These are phyloP conservation scores for Tragopan temminckii DNA, from an alignment of 2,797 vertebrate species.

Conservation along the genomic window DNA sequence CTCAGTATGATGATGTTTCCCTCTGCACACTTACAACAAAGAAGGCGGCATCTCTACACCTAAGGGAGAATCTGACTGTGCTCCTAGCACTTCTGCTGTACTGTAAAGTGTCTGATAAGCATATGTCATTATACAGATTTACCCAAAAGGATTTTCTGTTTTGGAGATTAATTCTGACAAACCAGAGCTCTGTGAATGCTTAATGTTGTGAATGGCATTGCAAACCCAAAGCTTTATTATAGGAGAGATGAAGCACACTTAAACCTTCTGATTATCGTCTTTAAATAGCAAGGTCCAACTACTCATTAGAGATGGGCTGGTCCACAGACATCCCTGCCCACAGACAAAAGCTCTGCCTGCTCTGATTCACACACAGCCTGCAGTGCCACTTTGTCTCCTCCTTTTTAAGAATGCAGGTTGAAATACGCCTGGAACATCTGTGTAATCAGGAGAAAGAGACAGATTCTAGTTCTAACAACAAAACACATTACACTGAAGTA, in stretches of 20 bases:
- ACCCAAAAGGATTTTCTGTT: not conserved
- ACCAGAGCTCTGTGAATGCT: not conserved
- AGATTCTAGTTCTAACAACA: not conserved
- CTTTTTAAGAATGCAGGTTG: not conserved
- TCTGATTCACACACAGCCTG: not conserved
- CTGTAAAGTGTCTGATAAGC: not conserved
- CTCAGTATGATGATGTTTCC: not conserved
- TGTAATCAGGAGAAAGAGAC: not conserved
- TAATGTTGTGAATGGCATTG: not conserved
- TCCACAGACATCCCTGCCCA: not conserved
- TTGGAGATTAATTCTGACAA: not conserved
- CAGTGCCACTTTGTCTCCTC: not conserved
- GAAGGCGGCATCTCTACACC: not conserved
- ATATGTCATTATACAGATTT: not conserved
- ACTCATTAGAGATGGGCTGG: conserved; percentile 35
- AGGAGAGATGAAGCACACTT: conserved; percentile 13
- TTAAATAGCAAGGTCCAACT: conserved; percentile 48
- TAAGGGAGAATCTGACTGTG: not conserved
- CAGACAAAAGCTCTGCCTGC: not conserved
- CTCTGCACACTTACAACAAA: not conserved
- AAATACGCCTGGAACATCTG: not conserved
- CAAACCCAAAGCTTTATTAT: conserved; percentile 10
- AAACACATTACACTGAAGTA: not conserved
- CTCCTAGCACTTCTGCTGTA: not conserved
- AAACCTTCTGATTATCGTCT: conserved; percentile 45